These are phyloP conservation scores for Drosophila pseudoobscura DNA, from an alignment of 1,140 invertebrate genomes.

Conservation along the genomic window DNA sequence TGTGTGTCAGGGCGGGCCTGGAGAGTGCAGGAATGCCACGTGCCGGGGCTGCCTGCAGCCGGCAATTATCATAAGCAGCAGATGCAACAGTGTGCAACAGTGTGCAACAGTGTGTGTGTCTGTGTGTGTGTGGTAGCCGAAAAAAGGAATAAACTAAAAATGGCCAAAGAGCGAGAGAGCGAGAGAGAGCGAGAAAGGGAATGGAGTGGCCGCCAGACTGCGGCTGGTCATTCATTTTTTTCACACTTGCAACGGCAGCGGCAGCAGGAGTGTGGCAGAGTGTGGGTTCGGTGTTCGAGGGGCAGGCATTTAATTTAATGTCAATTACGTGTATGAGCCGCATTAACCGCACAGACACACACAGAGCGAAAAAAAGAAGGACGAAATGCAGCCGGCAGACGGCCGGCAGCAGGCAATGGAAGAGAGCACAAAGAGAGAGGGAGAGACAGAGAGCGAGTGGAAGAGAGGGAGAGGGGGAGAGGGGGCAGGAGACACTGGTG, in stretches of 20 bases:
- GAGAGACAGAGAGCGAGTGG: not conserved
- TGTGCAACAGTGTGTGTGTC: not conserved
- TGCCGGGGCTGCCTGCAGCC: constrained; percentile 65
- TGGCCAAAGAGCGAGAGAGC: constrained; percentile 23
- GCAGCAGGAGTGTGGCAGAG: no score
- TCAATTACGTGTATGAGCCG: constrained; percentile 80
- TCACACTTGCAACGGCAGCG: constrained; percentile 18
- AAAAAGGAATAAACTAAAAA: constrained; percentile 75
- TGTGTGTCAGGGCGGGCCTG: not conserved
- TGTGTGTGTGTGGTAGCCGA: constrained; percentile 47
- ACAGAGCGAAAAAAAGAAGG: constrained; percentile 37
- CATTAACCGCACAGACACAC: constrained; percentile 64
- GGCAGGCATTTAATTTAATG: constrained; percentile 77
- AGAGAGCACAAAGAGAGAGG: constrained; percentile 10
- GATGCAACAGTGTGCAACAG: constrained; percentile 67
- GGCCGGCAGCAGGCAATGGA: constrained; percentile 49
- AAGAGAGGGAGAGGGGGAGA: no score
- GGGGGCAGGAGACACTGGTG: no score
- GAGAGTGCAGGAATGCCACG: constrained; percentile 41
- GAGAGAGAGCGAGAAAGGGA: not conserved
- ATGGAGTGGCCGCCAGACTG: constrained; percentile 35
- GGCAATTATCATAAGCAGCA: constrained; percentile 81
- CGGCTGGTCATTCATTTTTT: constrained; percentile 62
- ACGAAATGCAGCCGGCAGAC: constrained; percentile 44
- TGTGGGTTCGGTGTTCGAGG: not conserved